Evolutionary conservation across 2,113 vertebrate species (phyloP).

Genomic region (Grammomys dolichurus): DNA sequence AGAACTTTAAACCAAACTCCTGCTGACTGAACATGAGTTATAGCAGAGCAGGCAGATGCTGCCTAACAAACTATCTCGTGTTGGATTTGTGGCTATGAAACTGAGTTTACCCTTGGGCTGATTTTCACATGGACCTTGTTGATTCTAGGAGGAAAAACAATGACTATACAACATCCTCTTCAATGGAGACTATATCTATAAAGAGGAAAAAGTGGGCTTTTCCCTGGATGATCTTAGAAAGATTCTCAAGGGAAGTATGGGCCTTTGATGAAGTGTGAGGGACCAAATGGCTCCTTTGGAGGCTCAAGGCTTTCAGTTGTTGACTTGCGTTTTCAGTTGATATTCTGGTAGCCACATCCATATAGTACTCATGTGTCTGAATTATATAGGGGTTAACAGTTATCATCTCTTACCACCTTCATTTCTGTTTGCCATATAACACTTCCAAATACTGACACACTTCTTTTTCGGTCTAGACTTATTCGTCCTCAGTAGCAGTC

Average conservation of each 20-base stretch:
- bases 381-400: not conserved
- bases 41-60: not conserved
- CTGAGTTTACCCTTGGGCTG: not conserved
- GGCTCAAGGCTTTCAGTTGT: not conserved
- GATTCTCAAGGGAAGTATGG: not conserved
- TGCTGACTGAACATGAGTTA: not conserved
- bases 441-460: not conserved
- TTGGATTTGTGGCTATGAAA: not conserved
- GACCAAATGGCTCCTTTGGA: not conserved
- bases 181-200: not conserved
- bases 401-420: not conserved
- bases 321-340: not conserved
- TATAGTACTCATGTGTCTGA: not conserved
- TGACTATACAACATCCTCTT: not conserved
- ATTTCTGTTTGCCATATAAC: not conserved
- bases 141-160: not conserved
- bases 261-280: not conserved
- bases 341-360: not conserved
- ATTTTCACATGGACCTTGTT: not conserved
- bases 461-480: conserved; percentile 36
- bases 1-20: not conserved
- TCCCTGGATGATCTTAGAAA: not conserved
- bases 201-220: not conserved
- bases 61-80: not conserved
- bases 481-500: not conserved